Percentiles rank a stretch among this genome's conserved stretches.
Conservation (phyloP, 2,113 vertebrate genomes). For the Puntigrus tetrazona region DNA sequence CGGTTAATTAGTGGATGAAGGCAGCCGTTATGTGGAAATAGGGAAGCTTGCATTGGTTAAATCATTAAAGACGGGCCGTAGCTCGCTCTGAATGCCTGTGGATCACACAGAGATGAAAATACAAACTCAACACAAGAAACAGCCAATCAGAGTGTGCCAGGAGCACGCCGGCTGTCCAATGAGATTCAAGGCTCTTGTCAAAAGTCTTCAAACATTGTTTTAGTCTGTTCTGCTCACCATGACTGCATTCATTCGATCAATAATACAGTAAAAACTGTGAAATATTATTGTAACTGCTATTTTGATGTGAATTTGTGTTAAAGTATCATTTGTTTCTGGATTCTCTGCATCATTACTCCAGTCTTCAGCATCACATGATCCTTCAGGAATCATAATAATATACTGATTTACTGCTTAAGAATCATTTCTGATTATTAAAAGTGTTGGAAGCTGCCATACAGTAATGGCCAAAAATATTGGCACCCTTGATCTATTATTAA, state of each 20-base stretch:
- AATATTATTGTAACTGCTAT: too few species aligned
- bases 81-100: neutral
- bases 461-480: too few species aligned
- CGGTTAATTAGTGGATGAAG: slow-evolving; percentile 33
- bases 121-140: neutral
- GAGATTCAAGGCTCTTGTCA: neutral
- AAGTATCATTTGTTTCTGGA: too few species aligned
- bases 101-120: neutral
- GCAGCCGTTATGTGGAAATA: slow-evolving; percentile 44
- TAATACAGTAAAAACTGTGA: neutral
- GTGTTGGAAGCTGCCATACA: too few species aligned
- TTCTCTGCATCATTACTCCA: too few species aligned
- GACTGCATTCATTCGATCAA: neutral
- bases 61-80: slow-evolving; percentile 10
- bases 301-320: too few species aligned
- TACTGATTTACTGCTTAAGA: too few species aligned
- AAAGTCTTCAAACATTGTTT: neutral
- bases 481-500: too few species aligned
- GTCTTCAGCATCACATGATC: too few species aligned
- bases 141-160: neutral
- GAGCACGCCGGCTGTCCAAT: too few species aligned
- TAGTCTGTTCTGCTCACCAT: neutral
- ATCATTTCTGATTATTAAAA: too few species aligned
- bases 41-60: neutral
- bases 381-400: too few species aligned